Evolutionary conservation across 2,888 invertebrate species (phyloP).

Genomic region (Corbicula japonica): DNA sequence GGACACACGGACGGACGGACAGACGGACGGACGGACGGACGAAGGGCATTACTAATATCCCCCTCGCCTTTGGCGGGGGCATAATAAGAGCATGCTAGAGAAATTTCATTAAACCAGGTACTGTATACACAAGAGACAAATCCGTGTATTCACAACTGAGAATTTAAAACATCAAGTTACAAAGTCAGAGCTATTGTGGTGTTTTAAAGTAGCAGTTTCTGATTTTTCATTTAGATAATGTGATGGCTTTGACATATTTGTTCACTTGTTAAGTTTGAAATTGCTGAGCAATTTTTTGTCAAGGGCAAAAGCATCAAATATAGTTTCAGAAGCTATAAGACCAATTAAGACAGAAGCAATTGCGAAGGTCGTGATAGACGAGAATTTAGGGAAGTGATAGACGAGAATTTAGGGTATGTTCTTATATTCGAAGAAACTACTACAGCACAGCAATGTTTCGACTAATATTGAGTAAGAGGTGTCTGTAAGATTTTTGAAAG

Average conservation of each 20-base stretch:
- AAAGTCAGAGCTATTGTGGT: constrained; percentile 41
- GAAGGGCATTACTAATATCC: too few relatives aligned
- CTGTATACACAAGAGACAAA: too few relatives aligned
- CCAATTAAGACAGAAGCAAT: constrained; percentile 30
- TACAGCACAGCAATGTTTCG: constrained; percentile 32
- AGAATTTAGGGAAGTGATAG: constrained; percentile 10
- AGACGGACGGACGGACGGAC: too few relatives aligned
- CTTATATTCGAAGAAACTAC: constrained; percentile 40
- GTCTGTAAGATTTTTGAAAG: constrained; percentile 32
- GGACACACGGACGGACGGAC: too few relatives aligned
- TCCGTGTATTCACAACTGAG: constrained; percentile 9
- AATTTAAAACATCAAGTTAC: background rate
- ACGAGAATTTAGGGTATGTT: too few relatives aligned
- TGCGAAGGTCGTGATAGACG: constrained; percentile 37
- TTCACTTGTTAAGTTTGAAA: constrained; percentile 43
- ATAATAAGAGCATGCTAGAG: too few relatives aligned
- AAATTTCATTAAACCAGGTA: too few relatives aligned
- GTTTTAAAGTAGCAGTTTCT: constrained; percentile 38
- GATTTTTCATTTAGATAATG: constrained; percentile 51
- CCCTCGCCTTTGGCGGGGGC: too few relatives aligned
- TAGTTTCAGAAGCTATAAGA: constrained; percentile 24
- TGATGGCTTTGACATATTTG: constrained; percentile 32
- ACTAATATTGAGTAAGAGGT: constrained; percentile 24
- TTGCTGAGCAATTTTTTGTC: constrained; percentile 51
- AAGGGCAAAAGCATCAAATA: constrained; percentile 49